phyloP scores from a whole-genome alignment of 2,113 vertebrate species.

The Alligator sinensis region DNA sequence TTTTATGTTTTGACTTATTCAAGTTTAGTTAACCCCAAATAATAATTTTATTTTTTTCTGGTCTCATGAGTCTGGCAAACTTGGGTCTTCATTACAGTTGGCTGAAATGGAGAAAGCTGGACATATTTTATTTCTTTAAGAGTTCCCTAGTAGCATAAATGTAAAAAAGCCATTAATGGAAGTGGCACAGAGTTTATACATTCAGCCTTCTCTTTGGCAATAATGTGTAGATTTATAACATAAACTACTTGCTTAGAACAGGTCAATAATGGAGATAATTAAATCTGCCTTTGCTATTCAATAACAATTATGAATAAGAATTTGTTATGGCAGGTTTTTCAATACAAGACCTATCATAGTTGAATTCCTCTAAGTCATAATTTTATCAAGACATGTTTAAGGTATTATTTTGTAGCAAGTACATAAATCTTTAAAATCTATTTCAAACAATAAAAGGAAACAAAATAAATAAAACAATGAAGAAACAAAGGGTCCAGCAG shows the following conservation, averaged over 20 bases:
- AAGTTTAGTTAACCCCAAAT: background rate
- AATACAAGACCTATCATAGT: conserved; percentile 41
- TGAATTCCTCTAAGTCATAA: conserved; percentile 55
- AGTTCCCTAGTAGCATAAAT: conserved; percentile 28
- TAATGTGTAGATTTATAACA: conserved; percentile 51
- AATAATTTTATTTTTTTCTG: conserved; percentile 26
- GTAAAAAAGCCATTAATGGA: background rate
- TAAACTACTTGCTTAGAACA: conserved; percentile 36
- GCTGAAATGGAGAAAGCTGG: conserved; percentile 5
- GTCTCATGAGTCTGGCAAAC: background rate
- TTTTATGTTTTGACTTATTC: conserved; percentile 37
- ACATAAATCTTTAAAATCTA: conserved; percentile 68
- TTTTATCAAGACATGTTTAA: conserved; percentile 62
- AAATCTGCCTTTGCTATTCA: conserved; percentile 60
- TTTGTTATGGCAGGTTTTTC: conserved; percentile 63
- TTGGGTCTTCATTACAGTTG: background rate
- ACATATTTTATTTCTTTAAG: conserved; percentile 55
- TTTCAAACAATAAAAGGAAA: conserved; percentile 58
- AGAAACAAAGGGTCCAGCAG: conserved; percentile 17
- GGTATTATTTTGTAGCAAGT: conserved; percentile 45
- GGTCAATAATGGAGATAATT: conserved; percentile 62
- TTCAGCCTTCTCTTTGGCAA: conserved; percentile 47
- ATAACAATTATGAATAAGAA: conserved; percentile 74
- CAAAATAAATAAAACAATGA: conserved; percentile 26
- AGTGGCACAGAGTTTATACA: conserved; percentile 33